phyloP scores from a whole-genome alignment of 2,113 vertebrate species.

The Panthera leo region DNA sequence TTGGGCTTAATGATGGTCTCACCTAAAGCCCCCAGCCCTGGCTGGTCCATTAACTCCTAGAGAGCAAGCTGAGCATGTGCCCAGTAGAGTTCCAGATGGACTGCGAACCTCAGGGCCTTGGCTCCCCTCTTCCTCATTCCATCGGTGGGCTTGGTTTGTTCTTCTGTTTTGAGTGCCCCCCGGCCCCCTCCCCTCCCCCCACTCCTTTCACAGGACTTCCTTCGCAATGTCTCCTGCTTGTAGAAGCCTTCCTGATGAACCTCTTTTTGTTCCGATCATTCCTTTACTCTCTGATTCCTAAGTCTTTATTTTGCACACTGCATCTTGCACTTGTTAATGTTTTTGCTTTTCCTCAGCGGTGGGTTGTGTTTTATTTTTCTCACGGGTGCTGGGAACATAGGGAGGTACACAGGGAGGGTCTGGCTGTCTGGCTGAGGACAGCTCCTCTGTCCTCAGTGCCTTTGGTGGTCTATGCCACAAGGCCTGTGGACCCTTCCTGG shows the following conservation, averaged over 20 bases:
- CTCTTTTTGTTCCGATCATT: too few species aligned
- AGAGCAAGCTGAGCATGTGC: accelerated
- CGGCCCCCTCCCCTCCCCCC: neutral
- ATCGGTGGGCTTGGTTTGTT: neutral
- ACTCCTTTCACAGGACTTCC: neutral
- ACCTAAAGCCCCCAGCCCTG: accelerated
- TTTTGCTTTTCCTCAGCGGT: neutral
- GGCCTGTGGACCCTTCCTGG: neutral
- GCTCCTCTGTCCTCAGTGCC: neutral
- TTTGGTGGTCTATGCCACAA: neutral
- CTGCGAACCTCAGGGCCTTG: neutral
- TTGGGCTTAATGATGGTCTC: neutral
- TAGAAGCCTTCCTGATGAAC: neutral
- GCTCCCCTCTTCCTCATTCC: accelerated
- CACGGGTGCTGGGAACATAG: neutral
- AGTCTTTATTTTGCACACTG: neutral
- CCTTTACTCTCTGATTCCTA: neutral
- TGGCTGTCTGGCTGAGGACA: accelerated
- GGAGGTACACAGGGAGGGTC: neutral
- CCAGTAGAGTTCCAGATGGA: neutral
- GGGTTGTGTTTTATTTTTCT: neutral
- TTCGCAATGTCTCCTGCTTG: neutral
- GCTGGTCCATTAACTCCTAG: neutral
- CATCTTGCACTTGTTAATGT: neutral
- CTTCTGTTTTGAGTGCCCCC: neutral